phyloP scores from a whole-genome alignment of 2,888 invertebrate genomes.

The Rhodophaea formosa region DNA sequence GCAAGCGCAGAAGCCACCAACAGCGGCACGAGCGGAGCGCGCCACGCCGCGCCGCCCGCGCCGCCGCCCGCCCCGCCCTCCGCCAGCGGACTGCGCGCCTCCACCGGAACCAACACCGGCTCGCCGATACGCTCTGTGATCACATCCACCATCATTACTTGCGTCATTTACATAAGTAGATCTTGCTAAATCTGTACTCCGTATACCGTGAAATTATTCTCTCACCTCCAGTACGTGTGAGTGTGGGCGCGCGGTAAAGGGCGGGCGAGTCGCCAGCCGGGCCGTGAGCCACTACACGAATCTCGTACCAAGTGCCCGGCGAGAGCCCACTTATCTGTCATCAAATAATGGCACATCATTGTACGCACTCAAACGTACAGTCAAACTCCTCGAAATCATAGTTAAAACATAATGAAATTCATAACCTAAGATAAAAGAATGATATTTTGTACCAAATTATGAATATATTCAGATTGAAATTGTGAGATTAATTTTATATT shows the following conservation, averaged over 20 bases:
- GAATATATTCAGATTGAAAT: too few relatives aligned
- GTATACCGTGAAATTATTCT: too few relatives aligned
- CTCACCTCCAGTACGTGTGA: slow-evolving; percentile 69
- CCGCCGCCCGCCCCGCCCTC: slow-evolving; percentile 29
- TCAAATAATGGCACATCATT: background rate
- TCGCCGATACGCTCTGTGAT: slow-evolving; percentile 53
- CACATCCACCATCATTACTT: background rate
- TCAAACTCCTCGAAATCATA: too few relatives aligned
- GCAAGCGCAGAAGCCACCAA: slow-evolving; percentile 42
- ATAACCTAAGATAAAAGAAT: too few relatives aligned
- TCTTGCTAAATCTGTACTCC: too few relatives aligned
- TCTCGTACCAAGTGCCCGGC: slow-evolving; percentile 81
- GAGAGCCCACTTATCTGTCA: slow-evolving; percentile 71
- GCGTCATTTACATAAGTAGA: too few relatives aligned
- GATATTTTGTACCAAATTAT: too few relatives aligned
- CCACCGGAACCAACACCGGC: slow-evolving; percentile 42
- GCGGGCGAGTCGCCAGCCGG: slow-evolving; percentile 79
- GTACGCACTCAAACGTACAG: too few relatives aligned
- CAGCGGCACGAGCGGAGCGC: slow-evolving; percentile 39
- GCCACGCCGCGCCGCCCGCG: slow-evolving; percentile 33
- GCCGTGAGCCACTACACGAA: slow-evolving; percentile 77
- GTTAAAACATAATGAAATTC: too few relatives aligned
- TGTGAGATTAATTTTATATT: too few relatives aligned
- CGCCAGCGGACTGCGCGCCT: slow-evolving; percentile 26
- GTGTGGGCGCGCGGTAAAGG: slow-evolving; percentile 79